A percentile compares a stretch with the other conserved stretches of the same genome.
These are phyloP conservation scores for Lamellibrachia columna DNA, from an alignment of 2,888 invertebrate genomes.

Conservation along the genomic window DNA sequence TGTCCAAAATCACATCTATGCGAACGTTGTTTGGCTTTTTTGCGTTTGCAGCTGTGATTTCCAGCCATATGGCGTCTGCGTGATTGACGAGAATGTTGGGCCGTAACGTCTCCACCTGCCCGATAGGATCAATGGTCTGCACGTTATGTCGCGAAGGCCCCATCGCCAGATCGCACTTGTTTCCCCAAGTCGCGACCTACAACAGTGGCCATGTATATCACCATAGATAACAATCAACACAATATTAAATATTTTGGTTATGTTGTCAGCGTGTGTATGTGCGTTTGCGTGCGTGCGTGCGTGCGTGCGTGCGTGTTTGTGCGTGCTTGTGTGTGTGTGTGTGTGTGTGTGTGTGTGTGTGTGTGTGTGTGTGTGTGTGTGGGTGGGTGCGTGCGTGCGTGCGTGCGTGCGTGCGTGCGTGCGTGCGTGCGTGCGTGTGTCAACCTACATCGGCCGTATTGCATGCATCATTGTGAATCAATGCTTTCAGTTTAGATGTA, in stretches of 20 bases:
- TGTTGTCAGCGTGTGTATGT: neutral
- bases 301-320: too few relatives aligned
- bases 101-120: constrained; percentile 70
- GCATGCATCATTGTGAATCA: too few relatives aligned
- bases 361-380: too few relatives aligned
- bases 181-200: constrained; percentile 86
- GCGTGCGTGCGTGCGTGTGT: too few relatives aligned
- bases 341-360: too few relatives aligned
- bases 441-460: too few relatives aligned
- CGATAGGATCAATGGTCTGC: constrained; percentile 71
- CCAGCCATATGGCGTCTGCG: constrained; percentile 71
- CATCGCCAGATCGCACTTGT: constrained; percentile 91
- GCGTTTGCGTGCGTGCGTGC: too few relatives aligned
- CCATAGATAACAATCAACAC: neutral
- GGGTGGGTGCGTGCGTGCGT: too few relatives aligned
- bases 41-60: neutral
- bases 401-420: too few relatives aligned
- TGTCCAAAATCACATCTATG: constrained; percentile 79
- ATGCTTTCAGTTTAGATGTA: too few relatives aligned
- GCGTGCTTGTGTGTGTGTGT: too few relatives aligned
- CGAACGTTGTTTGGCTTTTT: constrained; percentile 30
- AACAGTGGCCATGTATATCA: constrained; percentile 25
- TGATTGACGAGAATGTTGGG: constrained; percentile 74
- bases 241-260: neutral
- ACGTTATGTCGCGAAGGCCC: constrained; percentile 77